phyloP scores from a whole-genome alignment of 2,888 invertebrate species.

The Endotricha flammealis region DNA sequence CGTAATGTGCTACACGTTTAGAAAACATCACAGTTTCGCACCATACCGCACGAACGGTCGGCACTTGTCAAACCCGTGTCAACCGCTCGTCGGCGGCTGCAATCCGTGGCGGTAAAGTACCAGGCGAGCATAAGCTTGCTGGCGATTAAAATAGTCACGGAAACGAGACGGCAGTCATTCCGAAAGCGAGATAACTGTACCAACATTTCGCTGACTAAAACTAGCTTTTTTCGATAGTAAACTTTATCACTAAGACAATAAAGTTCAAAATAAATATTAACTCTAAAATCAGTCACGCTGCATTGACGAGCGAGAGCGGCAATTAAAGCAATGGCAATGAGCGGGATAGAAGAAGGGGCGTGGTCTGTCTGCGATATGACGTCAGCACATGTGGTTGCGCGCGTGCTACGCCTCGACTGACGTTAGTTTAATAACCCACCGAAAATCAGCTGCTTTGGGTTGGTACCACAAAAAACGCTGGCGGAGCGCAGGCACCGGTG shows the following conservation, averaged over 20 bases:
- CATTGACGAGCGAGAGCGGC: conserved; percentile 46
- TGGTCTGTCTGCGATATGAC: conserved; percentile 46
- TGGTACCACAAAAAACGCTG: conserved; percentile 39
- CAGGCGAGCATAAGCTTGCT: conserved; percentile 54
- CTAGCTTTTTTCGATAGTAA: conserved; percentile 27
- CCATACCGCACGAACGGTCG: conserved; percentile 23
- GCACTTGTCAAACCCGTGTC: conserved; percentile 70
- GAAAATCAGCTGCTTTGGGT: conserved; percentile 66
- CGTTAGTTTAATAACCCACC: conserved; percentile 51
- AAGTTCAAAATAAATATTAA: conserved; percentile 30
- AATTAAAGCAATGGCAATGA: conserved; percentile 30
- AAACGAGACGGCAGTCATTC: conserved; percentile 37
- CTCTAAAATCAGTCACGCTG: conserved; percentile 48
- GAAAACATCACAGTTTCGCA: conserved; percentile 10
- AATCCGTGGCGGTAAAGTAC: conserved; percentile 76
- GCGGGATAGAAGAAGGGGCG: conserved; percentile 49
- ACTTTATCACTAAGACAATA: conserved; percentile 29
- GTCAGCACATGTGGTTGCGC: conserved; percentile 61
- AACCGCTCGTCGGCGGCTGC: conserved; percentile 70
- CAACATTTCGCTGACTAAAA: conserved; percentile 26
- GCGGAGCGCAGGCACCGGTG: conserved; percentile 8
- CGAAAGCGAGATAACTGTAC: conserved; percentile 36
- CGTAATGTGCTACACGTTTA: conserved; percentile 2
- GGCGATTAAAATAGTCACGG: conserved; percentile 34
- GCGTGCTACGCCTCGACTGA: conserved; percentile 55